Percentiles rank a stretch among this genome's conserved stretches.
These are phyloP conservation scores for Ganaspis brasiliensis DNA, from an alignment of 2,888 invertebrate species.

Conservation along the genomic window DNA sequence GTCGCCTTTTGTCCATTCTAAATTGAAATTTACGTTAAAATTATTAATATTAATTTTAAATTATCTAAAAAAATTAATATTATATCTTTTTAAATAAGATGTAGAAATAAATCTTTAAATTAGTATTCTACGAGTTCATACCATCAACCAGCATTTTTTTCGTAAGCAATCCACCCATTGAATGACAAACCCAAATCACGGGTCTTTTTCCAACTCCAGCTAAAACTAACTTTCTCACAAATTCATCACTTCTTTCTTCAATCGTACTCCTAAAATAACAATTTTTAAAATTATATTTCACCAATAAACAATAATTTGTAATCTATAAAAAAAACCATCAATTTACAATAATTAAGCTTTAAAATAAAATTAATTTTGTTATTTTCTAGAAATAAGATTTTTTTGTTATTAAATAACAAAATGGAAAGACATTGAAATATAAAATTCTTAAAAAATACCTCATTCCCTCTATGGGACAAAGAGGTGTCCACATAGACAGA, in stretches of 20 bases:
- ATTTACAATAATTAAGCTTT: not conserved
- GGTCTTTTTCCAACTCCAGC: slow-evolving; percentile 92
- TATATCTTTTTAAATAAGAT: too few species aligned
- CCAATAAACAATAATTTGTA: too few species aligned
- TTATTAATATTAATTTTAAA: too few species aligned
- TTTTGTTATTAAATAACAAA: too few species aligned
- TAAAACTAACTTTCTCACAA: slow-evolving; percentile 85
- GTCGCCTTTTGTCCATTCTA: slow-evolving; percentile 83
- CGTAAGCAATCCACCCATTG: slow-evolving; percentile 96
- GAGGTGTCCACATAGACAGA: slow-evolving; percentile 90
- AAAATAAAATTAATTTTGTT: not conserved
- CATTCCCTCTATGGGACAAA: slow-evolving; percentile 84
- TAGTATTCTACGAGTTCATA: too few species aligned
- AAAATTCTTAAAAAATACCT: slow-evolving; percentile 72
- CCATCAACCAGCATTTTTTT: slow-evolving; percentile 91
- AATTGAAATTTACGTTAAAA: too few species aligned
- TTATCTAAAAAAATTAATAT: too few species aligned
- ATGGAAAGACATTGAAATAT: slow-evolving; percentile 7
- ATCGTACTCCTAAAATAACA: slow-evolving; percentile 81
- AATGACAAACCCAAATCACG: slow-evolving; percentile 95
- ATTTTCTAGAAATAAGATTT: too few species aligned
- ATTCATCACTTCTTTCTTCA: slow-evolving; percentile 85
- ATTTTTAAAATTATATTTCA: too few species aligned
- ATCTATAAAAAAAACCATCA: too few species aligned
- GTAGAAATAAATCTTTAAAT: too few species aligned